A percentile compares a stretch with the other conserved stretches of the same genome.
phyloP scores from a whole-genome alignment of 2,797 vertebrate genomes.

The Malacoraja senta region DNA sequence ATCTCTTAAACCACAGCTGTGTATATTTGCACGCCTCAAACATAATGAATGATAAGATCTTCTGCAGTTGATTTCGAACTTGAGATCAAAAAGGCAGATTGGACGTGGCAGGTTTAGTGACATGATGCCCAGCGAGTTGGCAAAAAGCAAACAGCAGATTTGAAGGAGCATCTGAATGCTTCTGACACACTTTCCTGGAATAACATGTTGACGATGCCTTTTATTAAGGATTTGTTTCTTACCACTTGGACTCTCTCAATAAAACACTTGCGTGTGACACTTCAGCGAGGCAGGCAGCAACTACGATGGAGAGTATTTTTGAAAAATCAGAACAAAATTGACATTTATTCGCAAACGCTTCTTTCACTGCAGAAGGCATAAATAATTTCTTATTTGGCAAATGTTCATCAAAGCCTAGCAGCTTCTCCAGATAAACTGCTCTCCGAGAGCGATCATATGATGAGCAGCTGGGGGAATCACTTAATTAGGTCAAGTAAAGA shows the following conservation, averaged over 20 bases:
- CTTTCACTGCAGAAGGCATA: neutral
- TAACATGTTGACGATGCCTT: neutral
- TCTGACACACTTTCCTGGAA: neutral
- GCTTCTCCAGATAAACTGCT: neutral
- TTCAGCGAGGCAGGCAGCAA: neutral
- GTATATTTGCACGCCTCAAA: neutral
- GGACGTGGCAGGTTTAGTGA: neutral
- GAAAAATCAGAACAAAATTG: neutral
- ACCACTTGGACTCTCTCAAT: neutral
- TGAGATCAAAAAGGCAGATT: neutral
- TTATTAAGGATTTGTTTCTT: neutral
- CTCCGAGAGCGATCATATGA: neutral
- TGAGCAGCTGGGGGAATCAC: neutral
- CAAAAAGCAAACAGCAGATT: neutral
- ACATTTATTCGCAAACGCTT: neutral
- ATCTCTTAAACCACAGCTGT: neutral
- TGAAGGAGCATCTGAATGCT: neutral
- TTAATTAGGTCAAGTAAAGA: slow-evolving; percentile 4
- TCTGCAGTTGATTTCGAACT: neutral
- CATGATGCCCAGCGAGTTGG: neutral
- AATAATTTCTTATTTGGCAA: neutral
- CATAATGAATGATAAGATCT: neutral
- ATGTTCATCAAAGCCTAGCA: neutral
- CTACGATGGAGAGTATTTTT: neutral
- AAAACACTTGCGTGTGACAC: neutral